A percentile compares a stretch with the other conserved stretches of the same genome.
Evolutionary conservation across 2,797 vertebrate genomes (phyloP).

Genomic region (Mus caroli): DNA sequence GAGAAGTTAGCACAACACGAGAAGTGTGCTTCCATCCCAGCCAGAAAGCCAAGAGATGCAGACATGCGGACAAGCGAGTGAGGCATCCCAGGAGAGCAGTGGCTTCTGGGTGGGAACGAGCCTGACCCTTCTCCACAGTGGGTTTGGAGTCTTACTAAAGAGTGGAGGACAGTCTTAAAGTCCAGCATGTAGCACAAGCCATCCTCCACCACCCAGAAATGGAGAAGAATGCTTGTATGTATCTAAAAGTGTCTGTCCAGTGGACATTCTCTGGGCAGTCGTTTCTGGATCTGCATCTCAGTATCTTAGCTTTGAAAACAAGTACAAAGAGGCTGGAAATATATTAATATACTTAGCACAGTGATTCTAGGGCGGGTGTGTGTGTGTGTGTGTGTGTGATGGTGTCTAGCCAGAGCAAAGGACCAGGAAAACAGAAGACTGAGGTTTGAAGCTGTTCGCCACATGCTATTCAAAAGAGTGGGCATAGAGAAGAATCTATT

Average conservation of each 20-base stretch:
- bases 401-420: not conserved
- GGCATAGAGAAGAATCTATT: not conserved
- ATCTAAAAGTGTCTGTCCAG: not conserved
- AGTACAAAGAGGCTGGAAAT: not conserved
- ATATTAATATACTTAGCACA: not conserved
- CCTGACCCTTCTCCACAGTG: not conserved
- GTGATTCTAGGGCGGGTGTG: not conserved
- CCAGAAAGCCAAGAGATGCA: not conserved
- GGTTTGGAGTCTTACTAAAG: not conserved
- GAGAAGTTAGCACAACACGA: not conserved
- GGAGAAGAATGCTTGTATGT: not conserved
- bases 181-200: not conserved
- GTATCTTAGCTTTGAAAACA: constrained; percentile 46
- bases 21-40: not conserved
- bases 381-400: too few relatives aligned
- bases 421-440: not conserved
- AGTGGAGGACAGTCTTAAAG: not conserved
- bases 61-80: not conserved
- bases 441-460: not conserved
- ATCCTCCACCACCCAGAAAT: not conserved
- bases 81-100: not conserved
- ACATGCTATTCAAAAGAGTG: constrained; percentile 18
- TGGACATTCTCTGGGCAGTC: constrained; percentile 1
- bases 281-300: constrained; percentile 5
- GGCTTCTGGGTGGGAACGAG: not conserved